Evolutionary conservation across 2,113 vertebrate genomes (phyloP).

Genomic region (Xiphias gladius): DNA sequence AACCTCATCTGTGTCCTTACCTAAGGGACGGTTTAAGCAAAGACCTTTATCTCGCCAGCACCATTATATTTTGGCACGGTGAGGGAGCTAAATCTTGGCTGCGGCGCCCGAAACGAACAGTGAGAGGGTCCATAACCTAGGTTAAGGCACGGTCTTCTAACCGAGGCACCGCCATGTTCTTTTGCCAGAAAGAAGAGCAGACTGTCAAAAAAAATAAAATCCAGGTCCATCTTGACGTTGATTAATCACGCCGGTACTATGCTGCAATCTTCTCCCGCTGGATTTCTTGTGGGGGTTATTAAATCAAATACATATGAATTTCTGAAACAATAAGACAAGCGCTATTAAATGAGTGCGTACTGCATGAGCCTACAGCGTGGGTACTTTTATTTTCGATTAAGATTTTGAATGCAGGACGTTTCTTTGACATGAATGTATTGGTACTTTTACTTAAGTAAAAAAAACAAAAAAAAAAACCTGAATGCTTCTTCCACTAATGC

Average conservation of each 20-base stretch:
- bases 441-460: too few species aligned
- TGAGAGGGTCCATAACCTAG: conserved; percentile 2
- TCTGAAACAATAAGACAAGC: neutral
- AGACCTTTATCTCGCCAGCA: neutral
- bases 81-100: neutral
- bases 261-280: neutral
- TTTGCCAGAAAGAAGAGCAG: neutral
- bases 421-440: too few species aligned
- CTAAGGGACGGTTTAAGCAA: neutral
- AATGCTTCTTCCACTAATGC: too few species aligned
- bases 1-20: neutral
- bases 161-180: neutral
- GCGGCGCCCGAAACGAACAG: neutral
- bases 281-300: neutral
- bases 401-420: too few species aligned
- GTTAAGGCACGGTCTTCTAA: neutral
- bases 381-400: too few species aligned
- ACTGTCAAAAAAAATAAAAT: conserved; percentile 9
- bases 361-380: too few species aligned
- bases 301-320: neutral
- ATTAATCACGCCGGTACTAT: conserved; percentile 13
- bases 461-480: too few species aligned
- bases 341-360: neutral
- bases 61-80: neutral
- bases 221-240: neutral